Evolutionary conservation across 1,140 invertebrate genomes (phyloP), one percentile per base, ranked within the genome.

Genomic region (Mizuhopecten yessoensis): DNA sequence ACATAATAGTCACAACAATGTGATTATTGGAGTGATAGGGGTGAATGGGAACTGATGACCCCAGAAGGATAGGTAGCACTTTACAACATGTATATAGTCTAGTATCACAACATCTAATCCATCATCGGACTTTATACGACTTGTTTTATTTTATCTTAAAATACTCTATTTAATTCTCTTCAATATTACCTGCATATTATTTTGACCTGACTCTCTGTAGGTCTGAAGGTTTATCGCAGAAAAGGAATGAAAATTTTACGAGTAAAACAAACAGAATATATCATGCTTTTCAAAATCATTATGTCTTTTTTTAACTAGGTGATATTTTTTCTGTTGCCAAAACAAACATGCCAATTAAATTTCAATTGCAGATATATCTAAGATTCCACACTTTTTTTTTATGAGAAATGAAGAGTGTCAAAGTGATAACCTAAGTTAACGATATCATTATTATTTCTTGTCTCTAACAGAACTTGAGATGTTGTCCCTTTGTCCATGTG

Each of bases 401-500:
- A n/a, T n/a, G n/a, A n/a, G n/a, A n/a, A n/a, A n/a, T n/a, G n/a
- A n/a, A n/a, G n/a, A n/a, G n/a, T n/a, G n/a, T n/a, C n/a, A n/a
- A n/a, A n/a, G n/a, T n/a, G n/a, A n/a, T n/a, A n/a, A n/a, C n/a
- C n/a, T n/a, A n/a, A n/a, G n/a, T n/a, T n/a, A n/a, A n/a, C n/a
- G n/a, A n/a, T 39, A 39, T 39, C 5, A 39, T 13, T 17, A 45
- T 45, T 15, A 45, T 15, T 45, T 45, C 1, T 45, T 10, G 11
- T 75, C 23, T n/a, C 9, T 0, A 75, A 29, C 23, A n/a, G n/a
- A 75, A 29, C 57, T 5, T 13, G 5, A 75, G 23, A 75, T 75
- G 57, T n/a, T 75, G 23, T 29, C 57, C 57, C 57, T 75, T 75
- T 75, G 57, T 75, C 57, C 57, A 75, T 75, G 23, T 75, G 29